Evolutionary conservation across 1,140 invertebrate species (phyloP).

Genomic region (Bathynomus jamesi): DNA sequence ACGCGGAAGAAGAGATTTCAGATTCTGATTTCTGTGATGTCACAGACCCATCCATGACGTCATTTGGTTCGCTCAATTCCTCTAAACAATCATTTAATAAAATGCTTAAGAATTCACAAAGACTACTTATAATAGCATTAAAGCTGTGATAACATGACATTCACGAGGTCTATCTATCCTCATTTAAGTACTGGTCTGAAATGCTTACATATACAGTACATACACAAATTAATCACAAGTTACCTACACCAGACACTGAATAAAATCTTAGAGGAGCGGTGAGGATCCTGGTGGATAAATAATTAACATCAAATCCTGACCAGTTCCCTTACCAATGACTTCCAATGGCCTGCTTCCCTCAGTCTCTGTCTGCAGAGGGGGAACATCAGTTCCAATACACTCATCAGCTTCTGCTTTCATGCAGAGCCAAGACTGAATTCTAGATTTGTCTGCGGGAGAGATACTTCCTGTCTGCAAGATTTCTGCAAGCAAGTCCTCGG

Average conservation of each 20-base stretch:
- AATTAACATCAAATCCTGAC: no score
- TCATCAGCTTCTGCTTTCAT: conserved; percentile 77
- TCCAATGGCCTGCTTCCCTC: conserved; percentile 25
- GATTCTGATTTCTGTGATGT: not conserved
- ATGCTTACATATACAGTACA: no score
- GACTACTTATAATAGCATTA: not conserved
- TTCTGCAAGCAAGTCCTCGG: conserved; percentile 70
- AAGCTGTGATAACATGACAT: not conserved
- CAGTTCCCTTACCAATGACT: conserved; percentile 33
- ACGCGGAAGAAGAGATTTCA: conserved; percentile 19
- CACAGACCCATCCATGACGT: not conserved
- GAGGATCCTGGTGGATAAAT: no score
- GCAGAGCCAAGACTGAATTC: conserved; percentile 75
- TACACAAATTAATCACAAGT: no score
- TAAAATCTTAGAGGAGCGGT: no score
- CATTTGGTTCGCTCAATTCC: conserved; percentile 37
- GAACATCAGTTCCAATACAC: conserved; percentile 56
- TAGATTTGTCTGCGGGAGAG: conserved; percentile 58
- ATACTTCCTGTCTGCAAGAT: conserved; percentile 52
- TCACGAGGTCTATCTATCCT: not conserved
- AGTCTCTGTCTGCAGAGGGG: conserved; percentile 33
- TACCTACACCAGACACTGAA: no score
- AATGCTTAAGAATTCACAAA: not conserved
- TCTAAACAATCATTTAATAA: conserved; percentile 21
- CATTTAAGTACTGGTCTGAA: no score